Base-by-base conservation (phyloP, 2,888 invertebrate species). In the Lypha dubia region DNA sequence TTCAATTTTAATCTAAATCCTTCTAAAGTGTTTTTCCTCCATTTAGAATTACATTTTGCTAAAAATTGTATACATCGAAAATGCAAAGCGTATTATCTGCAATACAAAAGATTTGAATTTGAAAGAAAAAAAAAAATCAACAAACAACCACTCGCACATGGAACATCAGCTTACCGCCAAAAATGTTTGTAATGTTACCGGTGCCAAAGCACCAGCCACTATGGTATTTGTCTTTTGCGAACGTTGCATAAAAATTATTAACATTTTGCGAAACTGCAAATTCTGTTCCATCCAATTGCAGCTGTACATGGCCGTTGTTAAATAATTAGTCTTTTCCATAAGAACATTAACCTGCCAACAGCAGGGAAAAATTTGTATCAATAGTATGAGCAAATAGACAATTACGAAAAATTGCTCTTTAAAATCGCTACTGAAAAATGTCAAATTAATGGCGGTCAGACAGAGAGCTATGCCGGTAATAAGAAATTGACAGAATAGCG, bases 231-330 rank as follows among this genome's bases (percentile, higher is more conserved):
- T 63, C 22, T 85, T 86, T 70, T 89, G 89, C 0, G 88, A 87
- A 62, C 88, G 87, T 70, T 88, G 88, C 89, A 89, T 89, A 41
- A 89, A 88, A 67, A 89, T 88, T 1, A 89, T 88, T 11, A 89
- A 60, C 5, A 86, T 87, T 68, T 86, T 87, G 0, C 87, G 87
- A 70, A 88, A 89, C 58, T 77, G 76, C 0, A 46, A 56, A 68
- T 86, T 68, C 74, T 89, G 88, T 17, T 88, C 87, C 58, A 87
- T 82, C 89, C 89, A 89, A 53, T 88, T 87, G 49, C 87, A 88
- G 0, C 83, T 86, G 74, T 88, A 89, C 75, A 89, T 84, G 8
- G 88, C 88, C 3, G 85, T 87, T 0, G 87, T 88, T 2, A 89
- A 76, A 35, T 83, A 32, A 6, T 82, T 77, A n/a, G 86, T 87